phyloP scores from a whole-genome alignment of 2,888 invertebrate genomes.

The Drosophila diplacantha region DNA sequence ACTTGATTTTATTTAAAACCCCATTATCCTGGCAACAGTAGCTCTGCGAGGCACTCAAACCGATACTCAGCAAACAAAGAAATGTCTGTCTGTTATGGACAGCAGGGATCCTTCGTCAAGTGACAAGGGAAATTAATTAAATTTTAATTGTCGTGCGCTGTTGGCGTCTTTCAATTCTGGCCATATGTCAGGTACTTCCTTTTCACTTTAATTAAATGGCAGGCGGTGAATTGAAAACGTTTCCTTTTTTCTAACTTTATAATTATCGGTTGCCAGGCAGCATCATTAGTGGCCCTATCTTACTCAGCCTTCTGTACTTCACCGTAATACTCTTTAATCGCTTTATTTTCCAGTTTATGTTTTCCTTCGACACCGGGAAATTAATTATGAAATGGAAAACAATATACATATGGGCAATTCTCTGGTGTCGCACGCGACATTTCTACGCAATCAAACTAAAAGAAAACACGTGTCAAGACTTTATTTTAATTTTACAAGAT shows the following conservation, averaged over 20 bases:
- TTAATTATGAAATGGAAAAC: not conserved
- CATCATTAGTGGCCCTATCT: slow-evolving; percentile 6
- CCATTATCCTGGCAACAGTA: slow-evolving; percentile 21
- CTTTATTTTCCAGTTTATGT: not conserved
- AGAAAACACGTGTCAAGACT: no score
- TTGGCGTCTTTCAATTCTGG: not conserved
- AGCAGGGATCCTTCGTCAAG: slow-evolving; percentile 31
- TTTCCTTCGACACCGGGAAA: not conserved
- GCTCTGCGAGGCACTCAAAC: slow-evolving; percentile 8
- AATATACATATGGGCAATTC: no score
- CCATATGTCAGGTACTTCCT: slow-evolving; percentile 19
- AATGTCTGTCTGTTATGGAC: slow-evolving; percentile 18
- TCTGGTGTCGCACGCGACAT: no score
- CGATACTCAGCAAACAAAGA: slow-evolving; percentile 23
- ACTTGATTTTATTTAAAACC: slow-evolving; percentile 13
- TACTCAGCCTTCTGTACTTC: slow-evolving; percentile 12
- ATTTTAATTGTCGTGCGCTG: slow-evolving; percentile 43
- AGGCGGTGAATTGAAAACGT: slow-evolving; percentile 6
- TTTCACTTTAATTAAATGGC: slow-evolving; percentile 22
- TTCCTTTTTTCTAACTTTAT: slow-evolving; percentile 2
- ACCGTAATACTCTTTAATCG: not conserved
- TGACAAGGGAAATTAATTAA: slow-evolving; percentile 55
- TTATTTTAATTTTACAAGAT: no score
- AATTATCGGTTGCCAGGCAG: slow-evolving; percentile 20
- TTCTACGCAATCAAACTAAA: no score